A percentile compares a stretch with the other conserved stretches of the same genome.
phyloP scores from a whole-genome alignment of 2,888 invertebrate species.

The Ryuthela nishihirai region DNA sequence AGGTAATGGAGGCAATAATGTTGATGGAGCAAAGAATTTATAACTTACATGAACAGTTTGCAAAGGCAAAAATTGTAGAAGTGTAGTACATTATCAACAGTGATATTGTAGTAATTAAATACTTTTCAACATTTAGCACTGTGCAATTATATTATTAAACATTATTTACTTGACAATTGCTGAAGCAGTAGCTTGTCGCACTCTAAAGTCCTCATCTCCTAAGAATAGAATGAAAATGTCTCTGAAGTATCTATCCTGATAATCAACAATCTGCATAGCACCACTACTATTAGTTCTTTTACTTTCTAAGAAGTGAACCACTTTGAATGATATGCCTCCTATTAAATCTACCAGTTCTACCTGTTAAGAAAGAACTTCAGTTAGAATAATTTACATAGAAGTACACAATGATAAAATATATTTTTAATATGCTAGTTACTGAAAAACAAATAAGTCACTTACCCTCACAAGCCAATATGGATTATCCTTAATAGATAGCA shows the following conservation, averaged over 20 bases:
- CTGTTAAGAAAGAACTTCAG: conserved; percentile 48
- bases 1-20: too few relatives aligned
- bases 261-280: conserved; percentile 46
- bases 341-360: conserved; percentile 64
- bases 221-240: conserved; percentile 63
- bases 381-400: neutral
- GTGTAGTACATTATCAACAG: too few relatives aligned
- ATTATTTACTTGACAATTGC: conserved; percentile 65
- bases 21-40: too few relatives aligned
- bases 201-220: conserved; percentile 71
- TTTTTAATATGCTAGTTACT: neutral
- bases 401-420: neutral
- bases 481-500: conserved; percentile 65
- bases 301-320: conserved; percentile 57
- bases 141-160: too few relatives aligned
- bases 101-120: too few relatives aligned
- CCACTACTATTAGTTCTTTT: conserved; percentile 2
- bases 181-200: conserved; percentile 66
- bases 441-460: conserved; percentile 43
- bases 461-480: conserved; percentile 84
- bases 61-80: too few relatives aligned
- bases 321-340: conserved; percentile 59
- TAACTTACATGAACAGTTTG: too few relatives aligned
- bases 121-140: too few relatives aligned
- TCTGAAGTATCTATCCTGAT: conserved; percentile 60